These are phyloP conservation scores for Fregetta grallaria DNA, from an alignment of 2,113 vertebrate genomes.

Conservation along the genomic window DNA sequence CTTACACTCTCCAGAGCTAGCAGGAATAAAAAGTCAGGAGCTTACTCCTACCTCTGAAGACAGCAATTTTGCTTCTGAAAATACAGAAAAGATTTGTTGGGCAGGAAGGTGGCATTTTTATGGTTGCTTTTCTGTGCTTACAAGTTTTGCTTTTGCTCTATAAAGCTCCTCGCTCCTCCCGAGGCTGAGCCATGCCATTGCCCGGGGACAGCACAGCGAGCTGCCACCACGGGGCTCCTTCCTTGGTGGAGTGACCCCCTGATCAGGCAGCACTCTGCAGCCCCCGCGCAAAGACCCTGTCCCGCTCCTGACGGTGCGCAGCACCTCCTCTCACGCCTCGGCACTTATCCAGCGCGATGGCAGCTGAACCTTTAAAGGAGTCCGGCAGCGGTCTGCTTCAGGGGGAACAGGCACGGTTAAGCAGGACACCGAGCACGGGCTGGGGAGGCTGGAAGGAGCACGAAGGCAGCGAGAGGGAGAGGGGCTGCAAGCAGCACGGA, in stretches of 20 bases:
- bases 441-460: background rate
- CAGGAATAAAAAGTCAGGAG: background rate
- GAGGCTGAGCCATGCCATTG: background rate
- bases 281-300: background rate
- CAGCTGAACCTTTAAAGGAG: background rate
- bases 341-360: background rate
- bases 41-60: background rate
- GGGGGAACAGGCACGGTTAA: background rate
- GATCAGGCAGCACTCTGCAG: background rate
- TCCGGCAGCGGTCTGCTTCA: background rate
- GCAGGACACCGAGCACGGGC: background rate
- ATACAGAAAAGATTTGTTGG: background rate
- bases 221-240: background rate
- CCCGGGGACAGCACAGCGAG: too few relatives aligned
- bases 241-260: background rate
- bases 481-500: background rate
- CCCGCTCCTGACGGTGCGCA: background rate
- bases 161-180: background rate
- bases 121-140: background rate
- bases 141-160: background rate
- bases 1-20: background rate
- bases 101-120: background rate
- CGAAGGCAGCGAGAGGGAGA: background rate
- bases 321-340: background rate
- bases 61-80: background rate